Evolutionary conservation across 2,888 invertebrate genomes (phyloP).

Genomic region (Drosophila kambysellisi): DNA sequence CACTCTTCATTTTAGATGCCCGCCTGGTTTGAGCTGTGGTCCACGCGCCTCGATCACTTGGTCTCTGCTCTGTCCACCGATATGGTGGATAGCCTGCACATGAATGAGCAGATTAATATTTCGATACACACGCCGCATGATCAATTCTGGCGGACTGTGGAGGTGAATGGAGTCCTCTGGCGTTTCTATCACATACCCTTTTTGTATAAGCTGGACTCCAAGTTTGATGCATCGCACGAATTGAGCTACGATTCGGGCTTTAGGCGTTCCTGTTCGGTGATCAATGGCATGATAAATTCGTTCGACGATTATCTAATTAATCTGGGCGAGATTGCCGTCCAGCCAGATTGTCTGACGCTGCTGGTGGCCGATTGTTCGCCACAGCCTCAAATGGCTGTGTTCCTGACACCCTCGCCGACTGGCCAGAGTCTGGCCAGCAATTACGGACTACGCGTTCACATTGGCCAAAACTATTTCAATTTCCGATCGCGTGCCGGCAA

Average conservation of each 20-base stretch:
- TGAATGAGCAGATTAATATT: slow-evolving; percentile 82
- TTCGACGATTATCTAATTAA: slow-evolving; percentile 84
- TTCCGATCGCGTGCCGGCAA: slow-evolving; percentile 71
- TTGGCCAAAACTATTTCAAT: slow-evolving; percentile 83
- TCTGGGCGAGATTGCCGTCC: slow-evolving; percentile 72
- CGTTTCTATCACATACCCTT: slow-evolving; percentile 84
- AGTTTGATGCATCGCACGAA: slow-evolving; percentile 84
- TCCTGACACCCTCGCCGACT: slow-evolving; percentile 72
- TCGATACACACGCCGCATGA: slow-evolving; percentile 82
- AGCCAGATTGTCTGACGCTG: slow-evolving; percentile 78
- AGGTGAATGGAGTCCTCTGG: slow-evolving; percentile 83
- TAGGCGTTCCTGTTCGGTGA: slow-evolving; percentile 84
- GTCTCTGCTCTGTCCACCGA: slow-evolving; percentile 82
- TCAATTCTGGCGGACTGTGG: slow-evolving; percentile 82
- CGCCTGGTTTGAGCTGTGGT: slow-evolving; percentile 83
- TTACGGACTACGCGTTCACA: slow-evolving; percentile 83
- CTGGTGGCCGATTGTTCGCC: slow-evolving; percentile 84
- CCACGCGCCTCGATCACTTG: slow-evolving; percentile 83
- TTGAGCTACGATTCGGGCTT: slow-evolving; percentile 83
- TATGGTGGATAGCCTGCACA: slow-evolving; percentile 82
- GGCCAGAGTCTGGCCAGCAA: slow-evolving; percentile 63
- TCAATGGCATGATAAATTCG: slow-evolving; percentile 84
- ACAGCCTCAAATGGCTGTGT: slow-evolving; percentile 83
- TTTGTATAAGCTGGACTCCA: slow-evolving; percentile 84
- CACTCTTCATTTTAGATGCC: slow-evolving; percentile 78